These are phyloP conservation scores for Deilephila porcellus DNA, from an alignment of 2,888 invertebrate genomes.

Conservation along the genomic window DNA sequence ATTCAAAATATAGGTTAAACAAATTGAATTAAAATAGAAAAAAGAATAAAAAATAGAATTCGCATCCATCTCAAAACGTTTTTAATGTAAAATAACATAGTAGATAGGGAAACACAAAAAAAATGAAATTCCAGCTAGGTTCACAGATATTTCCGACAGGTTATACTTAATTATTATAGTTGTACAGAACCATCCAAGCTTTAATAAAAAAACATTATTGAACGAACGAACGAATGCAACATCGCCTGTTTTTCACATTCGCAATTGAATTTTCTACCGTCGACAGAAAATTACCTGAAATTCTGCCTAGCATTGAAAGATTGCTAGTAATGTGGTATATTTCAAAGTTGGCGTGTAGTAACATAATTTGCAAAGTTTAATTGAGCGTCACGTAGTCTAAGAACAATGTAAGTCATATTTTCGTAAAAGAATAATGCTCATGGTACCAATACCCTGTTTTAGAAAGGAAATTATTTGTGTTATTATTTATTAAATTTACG, in stretches of 20 bases:
- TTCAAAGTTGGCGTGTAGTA: background rate
- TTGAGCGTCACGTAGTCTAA: background rate
- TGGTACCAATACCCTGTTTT: no score
- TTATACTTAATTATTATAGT: background rate
- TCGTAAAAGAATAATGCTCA: no score
- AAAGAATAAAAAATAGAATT: no score
- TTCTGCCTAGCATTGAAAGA: background rate
- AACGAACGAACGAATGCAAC: background rate
- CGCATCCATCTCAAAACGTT: no score
- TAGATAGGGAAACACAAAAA: no score
- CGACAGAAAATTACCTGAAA: conserved; percentile 5
- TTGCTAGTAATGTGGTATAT: background rate
- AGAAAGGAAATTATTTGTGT: no score
- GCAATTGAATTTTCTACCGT: background rate
- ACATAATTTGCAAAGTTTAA: background rate
- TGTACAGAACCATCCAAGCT: background rate
- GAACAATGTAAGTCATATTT: background rate
- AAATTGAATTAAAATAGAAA: no score
- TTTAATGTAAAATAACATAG: no score
- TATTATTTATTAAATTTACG: no score
- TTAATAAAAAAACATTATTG: background rate
- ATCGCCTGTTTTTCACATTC: background rate
- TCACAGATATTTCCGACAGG: no score
- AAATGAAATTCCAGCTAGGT: no score
- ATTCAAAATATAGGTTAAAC: no score